Conservation (phyloP, 2,113 vertebrate species). For the Machaerirhynchus nigripectus region DNA sequence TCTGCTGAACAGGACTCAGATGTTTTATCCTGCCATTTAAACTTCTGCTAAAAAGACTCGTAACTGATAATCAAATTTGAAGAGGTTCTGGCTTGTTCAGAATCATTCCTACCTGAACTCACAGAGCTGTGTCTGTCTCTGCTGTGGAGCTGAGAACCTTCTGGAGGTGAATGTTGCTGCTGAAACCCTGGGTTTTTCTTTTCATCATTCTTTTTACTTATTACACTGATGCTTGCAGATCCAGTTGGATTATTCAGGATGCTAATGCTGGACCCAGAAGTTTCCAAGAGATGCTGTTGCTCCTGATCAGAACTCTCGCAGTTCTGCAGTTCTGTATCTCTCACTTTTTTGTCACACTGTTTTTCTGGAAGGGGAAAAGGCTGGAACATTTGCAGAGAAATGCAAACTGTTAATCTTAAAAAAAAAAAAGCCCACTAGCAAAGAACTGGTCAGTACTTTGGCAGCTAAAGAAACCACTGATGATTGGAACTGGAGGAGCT, state of each 20-base stretch:
- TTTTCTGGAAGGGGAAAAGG: constrained; percentile 7
- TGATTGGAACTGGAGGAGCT: not conserved
- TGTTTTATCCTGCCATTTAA: not conserved
- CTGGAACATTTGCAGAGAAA: constrained; percentile 25
- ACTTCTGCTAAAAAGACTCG: not conserved
- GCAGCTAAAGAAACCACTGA: not conserved
- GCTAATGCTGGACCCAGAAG: constrained; percentile 41
- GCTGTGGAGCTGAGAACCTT: not conserved
- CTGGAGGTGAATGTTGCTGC: not conserved
- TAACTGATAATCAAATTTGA: not conserved
- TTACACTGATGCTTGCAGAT: not conserved
- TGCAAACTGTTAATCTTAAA: not conserved
- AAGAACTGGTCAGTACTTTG: not conserved
- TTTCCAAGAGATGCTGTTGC: constrained; percentile 57
- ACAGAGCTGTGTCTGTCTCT: not conserved
- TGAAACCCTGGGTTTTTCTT: not conserved
- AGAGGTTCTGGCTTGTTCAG: not conserved
- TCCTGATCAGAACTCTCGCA: not conserved
- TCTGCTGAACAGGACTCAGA: not conserved
- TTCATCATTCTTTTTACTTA: not conserved
- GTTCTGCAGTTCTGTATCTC: not conserved
- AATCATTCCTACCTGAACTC: constrained; percentile 36
- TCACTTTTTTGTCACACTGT: not conserved
- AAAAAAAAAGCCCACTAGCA: not conserved
- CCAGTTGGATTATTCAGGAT: constrained; percentile 35